phyloP scores from a whole-genome alignment of 1,140 invertebrate species.

The Drosophila eugracilis region DNA sequence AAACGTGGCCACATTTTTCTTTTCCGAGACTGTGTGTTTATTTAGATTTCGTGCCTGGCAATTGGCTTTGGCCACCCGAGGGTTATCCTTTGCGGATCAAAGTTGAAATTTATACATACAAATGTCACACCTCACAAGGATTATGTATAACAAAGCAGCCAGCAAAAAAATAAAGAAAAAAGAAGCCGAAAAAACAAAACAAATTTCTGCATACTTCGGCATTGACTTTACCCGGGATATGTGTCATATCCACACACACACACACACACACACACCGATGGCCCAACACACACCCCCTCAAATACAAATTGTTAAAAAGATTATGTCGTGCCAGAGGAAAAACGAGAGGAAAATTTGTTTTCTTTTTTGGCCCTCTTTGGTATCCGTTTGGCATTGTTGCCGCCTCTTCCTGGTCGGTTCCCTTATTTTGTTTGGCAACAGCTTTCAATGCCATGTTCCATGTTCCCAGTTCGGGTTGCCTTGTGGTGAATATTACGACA shows the following conservation, averaged over 20 bases:
- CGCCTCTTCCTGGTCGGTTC: conserved; percentile 24
- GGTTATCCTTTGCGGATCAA: conserved; percentile 81
- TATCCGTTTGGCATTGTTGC: conserved; percentile 30
- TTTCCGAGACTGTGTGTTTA: conserved; percentile 36
- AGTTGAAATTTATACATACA: conserved; percentile 79
- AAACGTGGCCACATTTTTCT: conserved; percentile 46
- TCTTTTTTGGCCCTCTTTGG: conserved; percentile 11
- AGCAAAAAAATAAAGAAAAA: conserved; percentile 5
- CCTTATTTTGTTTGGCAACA: conserved; percentile 51
- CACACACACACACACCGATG: no score
- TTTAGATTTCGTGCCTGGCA: conserved; percentile 52
- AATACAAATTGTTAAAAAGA: conserved; percentile 76
- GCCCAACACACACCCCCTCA: conserved; percentile 19
- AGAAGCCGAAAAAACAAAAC: conserved; percentile 20
- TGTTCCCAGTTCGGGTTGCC: conserved; percentile 47
- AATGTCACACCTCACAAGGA: conserved; percentile 77
- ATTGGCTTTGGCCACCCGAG: conserved; percentile 65
- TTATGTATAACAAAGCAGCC: conserved; percentile 58
- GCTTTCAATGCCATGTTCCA: conserved; percentile 72
- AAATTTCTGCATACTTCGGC: conserved; percentile 61
- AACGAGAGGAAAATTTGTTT: conserved; percentile 36
- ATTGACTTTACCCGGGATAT: conserved; percentile 58
- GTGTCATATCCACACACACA: conserved; percentile 39
- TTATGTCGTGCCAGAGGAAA: conserved; percentile 53
- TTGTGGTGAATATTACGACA: conserved; percentile 74